Evolutionary conservation across 2,888 invertebrate species (phyloP), one percentile per base, ranked within the genome.

Genomic region (Mesochorus sp.): DNA sequence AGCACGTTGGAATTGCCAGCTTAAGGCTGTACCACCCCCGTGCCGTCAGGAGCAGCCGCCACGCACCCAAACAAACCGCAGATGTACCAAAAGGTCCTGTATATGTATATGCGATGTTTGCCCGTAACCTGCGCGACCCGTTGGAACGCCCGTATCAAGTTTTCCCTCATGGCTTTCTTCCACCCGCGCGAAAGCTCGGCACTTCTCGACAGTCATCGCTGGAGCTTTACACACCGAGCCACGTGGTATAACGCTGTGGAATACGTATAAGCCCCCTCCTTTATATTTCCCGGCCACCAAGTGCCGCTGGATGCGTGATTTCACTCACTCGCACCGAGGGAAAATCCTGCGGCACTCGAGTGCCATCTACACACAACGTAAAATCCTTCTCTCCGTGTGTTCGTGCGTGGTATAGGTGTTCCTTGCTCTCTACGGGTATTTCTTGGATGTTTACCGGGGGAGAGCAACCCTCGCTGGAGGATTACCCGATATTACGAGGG

Each of bases 401-500:
- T n/a, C n/a, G n/a, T n/a, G n/a, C n/a, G n/a, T n/a, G n/a, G n/a
- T n/a, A 19, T 47, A 12, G 12, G 6, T 19, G 14, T 19, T 17
- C 17, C 39, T 62, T 14, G 21, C 83, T 75, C 79, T 79, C 80
- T 24, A 64, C 28, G 64, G 77, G 67, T 79, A 74, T 75, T 76
- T 67, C 64, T 64, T 73, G 64, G 76, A 79, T 75, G 62, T 66
- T 72, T 55, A 66, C 67, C 78, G 61, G 39, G 70, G 34, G 28
- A 57, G 64, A 73, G 53, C 81, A n/a, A 80, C 80, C 81, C 79
- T 81, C 82, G 12, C 77, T 74, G 37, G 62, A 77, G 85, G 85
- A 87, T 87, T 87, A 88, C 85, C 85, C 85, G 84, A 87, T 88
- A 88, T 88, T 88, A 87, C 87, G 85, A 80, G n/a, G n/a, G 83